These are phyloP conservation scores for Sparidentex hasta DNA, from an alignment of 2,797 vertebrate species.

Conservation along the genomic window DNA sequence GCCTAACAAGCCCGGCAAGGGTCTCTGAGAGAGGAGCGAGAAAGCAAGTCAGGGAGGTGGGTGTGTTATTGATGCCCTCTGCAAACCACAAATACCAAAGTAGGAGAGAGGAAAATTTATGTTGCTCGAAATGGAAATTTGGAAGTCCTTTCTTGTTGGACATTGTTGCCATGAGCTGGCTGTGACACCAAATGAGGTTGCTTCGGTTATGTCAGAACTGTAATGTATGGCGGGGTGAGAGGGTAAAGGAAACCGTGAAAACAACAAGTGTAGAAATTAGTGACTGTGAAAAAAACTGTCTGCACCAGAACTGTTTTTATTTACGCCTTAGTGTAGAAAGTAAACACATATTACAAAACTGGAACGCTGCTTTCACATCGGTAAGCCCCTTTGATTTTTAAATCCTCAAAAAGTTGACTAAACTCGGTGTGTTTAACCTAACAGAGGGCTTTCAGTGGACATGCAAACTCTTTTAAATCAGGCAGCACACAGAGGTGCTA, in stretches of 20 bases:
- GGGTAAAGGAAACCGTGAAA: slow-evolving; percentile 53
- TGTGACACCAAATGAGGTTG: slow-evolving; percentile 38
- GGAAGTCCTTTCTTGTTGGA: slow-evolving; percentile 35
- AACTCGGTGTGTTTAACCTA: slow-evolving; percentile 42
- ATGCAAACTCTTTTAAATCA: slow-evolving; percentile 75
- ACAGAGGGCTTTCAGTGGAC: slow-evolving; percentile 55
- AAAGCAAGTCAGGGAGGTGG: slow-evolving; percentile 43
- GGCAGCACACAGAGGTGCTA: slow-evolving; percentile 75
- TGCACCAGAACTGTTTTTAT: slow-evolving; percentile 34
- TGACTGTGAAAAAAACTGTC: slow-evolving; percentile 35
- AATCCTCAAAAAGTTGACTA: slow-evolving; percentile 29
- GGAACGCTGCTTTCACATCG: background rate
- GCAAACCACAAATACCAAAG: slow-evolving; percentile 35
- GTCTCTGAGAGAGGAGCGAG: slow-evolving; percentile 55
- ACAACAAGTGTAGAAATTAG: slow-evolving; percentile 52
- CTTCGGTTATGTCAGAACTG: slow-evolving; percentile 41
- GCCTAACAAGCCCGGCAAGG: slow-evolving; percentile 89
- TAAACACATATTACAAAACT: slow-evolving; percentile 8
- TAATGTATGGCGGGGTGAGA: slow-evolving; percentile 24
- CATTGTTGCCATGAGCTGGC: slow-evolving; percentile 22
- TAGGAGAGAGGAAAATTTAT: slow-evolving; percentile 33
- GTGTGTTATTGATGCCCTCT: slow-evolving; percentile 58
- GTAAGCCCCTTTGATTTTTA: slow-evolving; percentile 14
- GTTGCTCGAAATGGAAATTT: slow-evolving; percentile 31
- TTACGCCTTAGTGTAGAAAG: slow-evolving; percentile 5